phyloP scores from a whole-genome alignment of 2,797 vertebrate genomes.

The Sandelia bainsii region DNA sequence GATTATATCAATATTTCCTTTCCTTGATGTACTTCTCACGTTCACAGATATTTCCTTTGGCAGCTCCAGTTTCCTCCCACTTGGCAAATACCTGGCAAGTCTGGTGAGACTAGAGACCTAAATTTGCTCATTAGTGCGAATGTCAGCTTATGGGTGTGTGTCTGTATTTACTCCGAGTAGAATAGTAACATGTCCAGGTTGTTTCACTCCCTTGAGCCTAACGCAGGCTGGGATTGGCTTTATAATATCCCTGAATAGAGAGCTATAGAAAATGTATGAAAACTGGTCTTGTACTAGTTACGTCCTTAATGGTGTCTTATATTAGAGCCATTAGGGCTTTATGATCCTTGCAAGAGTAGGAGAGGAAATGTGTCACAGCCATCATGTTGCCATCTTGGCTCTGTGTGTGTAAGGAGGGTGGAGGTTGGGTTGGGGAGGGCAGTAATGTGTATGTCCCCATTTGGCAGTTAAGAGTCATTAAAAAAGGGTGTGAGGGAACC shows the following conservation, averaged over 20 bases:
- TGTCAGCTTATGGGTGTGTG: slow-evolving; percentile 47
- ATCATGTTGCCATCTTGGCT: slow-evolving; percentile 68
- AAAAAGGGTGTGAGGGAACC: slow-evolving; percentile 78
- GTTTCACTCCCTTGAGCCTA: slow-evolving; percentile 56
- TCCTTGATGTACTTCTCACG: slow-evolving; percentile 44
- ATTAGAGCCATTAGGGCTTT: slow-evolving; percentile 57
- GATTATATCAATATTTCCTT: slow-evolving; percentile 56
- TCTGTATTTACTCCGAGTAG: slow-evolving; percentile 39
- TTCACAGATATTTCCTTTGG: slow-evolving; percentile 70
- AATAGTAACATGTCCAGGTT: slow-evolving; percentile 54
- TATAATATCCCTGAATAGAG: slow-evolving; percentile 23
- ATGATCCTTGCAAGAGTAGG: slow-evolving; percentile 56
- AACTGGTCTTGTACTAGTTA: slow-evolving; percentile 41
- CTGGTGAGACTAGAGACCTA: slow-evolving; percentile 46
- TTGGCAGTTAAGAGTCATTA: slow-evolving; percentile 83
- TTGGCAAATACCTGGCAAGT: slow-evolving; percentile 56
- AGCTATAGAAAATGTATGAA: slow-evolving; percentile 52
- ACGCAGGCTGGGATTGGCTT: slow-evolving; percentile 33
- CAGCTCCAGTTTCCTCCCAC: slow-evolving; percentile 62
- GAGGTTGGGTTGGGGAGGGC: slow-evolving; percentile 10
- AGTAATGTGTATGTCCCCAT: slow-evolving; percentile 53
- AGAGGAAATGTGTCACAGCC: slow-evolving; percentile 75
- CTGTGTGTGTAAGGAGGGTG: slow-evolving; percentile 30
- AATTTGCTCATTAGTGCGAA: slow-evolving; percentile 67
- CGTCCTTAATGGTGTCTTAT: slow-evolving; percentile 61